Evolutionary conservation across 2,797 vertebrate genomes (phyloP).

Genomic region (Urophycis tenuis): DNA sequence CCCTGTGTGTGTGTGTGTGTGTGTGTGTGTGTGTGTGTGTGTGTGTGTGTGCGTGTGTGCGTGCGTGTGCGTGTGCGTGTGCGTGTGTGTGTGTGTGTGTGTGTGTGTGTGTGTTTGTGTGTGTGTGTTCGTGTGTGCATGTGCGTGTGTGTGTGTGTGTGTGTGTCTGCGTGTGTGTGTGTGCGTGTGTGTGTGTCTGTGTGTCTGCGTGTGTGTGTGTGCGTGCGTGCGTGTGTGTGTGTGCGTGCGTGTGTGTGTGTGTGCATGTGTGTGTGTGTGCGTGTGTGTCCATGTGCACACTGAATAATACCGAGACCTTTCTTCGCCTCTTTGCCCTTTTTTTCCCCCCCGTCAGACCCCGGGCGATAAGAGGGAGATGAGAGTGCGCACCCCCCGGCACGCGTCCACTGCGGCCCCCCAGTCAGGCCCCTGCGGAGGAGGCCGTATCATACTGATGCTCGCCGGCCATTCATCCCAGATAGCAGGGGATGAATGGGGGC

Average conservation of each 20-base stretch:
- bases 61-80: not conserved
- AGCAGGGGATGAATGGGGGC: not conserved
- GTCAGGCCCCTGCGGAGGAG: not conserved
- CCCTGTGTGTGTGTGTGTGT: not conserved
- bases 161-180: conserved; percentile 3
- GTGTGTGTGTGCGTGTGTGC: conserved; percentile 5
- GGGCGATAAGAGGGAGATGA: not conserved
- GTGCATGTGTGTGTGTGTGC: not conserved
- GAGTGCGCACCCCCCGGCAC: not conserved
- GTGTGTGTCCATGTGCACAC: not conserved
- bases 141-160: conserved; percentile 6
- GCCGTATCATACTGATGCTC: not conserved
- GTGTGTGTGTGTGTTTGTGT: conserved; percentile 4
- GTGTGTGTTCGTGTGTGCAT: conserved; percentile 1
- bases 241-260: not conserved
- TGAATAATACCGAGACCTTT: not conserved
- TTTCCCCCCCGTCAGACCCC: not conserved
- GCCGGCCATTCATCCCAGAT: conserved; percentile 1
- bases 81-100: conserved; percentile 7
- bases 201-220: not conserved
- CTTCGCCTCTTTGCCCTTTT: not conserved
- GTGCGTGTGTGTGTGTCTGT: conserved; percentile 6
- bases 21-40: conserved; percentile 6
- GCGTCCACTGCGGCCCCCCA: not conserved
- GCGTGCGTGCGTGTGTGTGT: too few relatives aligned